Evolutionary conservation across 2,888 invertebrate genomes (phyloP).

Genomic region (Drosophila siamana): DNA sequence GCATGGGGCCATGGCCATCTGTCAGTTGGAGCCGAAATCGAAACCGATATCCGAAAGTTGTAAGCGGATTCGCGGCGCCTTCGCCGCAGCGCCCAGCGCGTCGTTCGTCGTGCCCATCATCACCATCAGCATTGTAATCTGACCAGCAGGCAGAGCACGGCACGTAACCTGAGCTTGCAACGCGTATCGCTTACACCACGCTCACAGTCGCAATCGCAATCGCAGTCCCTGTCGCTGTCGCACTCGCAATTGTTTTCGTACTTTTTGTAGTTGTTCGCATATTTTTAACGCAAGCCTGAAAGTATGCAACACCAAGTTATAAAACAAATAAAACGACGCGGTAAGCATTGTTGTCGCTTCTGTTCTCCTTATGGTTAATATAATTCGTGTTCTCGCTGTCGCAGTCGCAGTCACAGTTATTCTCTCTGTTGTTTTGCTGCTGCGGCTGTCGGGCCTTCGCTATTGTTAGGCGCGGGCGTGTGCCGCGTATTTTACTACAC

Average conservation of each 20-base stretch:
- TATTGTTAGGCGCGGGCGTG: background rate
- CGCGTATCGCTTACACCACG: background rate
- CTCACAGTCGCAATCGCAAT: background rate
- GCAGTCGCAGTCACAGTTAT: too few relatives aligned
- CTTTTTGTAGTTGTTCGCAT: too few relatives aligned
- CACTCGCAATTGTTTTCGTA: background rate
- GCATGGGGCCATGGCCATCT: slow-evolving; percentile 49
- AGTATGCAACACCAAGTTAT: too few relatives aligned
- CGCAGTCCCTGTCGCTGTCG: background rate
- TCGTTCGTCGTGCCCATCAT: background rate
- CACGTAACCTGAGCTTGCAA: slow-evolving; percentile 20
- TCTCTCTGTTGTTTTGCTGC: too few relatives aligned
- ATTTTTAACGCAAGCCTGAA: too few relatives aligned
- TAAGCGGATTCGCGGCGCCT: slow-evolving; percentile 57
- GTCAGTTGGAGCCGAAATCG: slow-evolving; percentile 51
- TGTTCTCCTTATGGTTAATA: background rate
- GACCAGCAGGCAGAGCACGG: slow-evolving; percentile 30
- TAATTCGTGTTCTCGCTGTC: background rate
- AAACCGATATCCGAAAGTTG: slow-evolving; percentile 48
- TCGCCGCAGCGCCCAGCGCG: slow-evolving; percentile 3
- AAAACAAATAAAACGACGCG: too few relatives aligned
- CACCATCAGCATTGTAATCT: slow-evolving; percentile 26
- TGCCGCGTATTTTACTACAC: background rate
- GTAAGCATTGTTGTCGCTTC: background rate
- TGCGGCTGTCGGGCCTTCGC: background rate